Percentiles rank a stretch among this genome's conserved stretches.
Conservation (phyloP, 2,888 invertebrate species). For the Lepidocyrtinus sp. region DNA sequence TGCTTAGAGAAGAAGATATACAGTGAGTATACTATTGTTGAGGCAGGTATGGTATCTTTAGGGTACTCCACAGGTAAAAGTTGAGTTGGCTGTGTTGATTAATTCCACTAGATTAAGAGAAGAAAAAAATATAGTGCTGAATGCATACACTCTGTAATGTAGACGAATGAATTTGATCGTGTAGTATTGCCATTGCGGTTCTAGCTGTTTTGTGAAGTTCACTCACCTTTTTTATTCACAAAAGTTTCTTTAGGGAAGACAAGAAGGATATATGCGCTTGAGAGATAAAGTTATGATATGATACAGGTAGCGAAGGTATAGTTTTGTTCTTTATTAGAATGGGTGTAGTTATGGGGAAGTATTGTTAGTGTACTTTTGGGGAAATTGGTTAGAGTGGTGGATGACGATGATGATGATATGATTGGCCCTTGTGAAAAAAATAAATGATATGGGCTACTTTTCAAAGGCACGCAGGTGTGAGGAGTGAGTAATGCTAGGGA, state of each 20-base stretch:
- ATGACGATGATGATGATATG: not conserved
- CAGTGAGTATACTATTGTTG: constrained; percentile 9
- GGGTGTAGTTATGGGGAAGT: constrained; percentile 16
- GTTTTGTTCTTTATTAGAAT: constrained; percentile 7
- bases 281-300: no score
- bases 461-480: not conserved
- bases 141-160: not conserved
- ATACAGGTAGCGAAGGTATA: no score
- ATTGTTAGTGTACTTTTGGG: not conserved
- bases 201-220: constrained; percentile 27
- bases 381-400: not conserved
- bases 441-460: not conserved
- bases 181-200: not conserved
- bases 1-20: not conserved
- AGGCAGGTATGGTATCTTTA: constrained; percentile 29
- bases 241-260: not conserved
- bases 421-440: not conserved
- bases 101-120: constrained; percentile 25
- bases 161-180: not conserved
- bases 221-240: constrained; percentile 36
- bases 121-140: not conserved
- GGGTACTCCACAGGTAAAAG: constrained; percentile 7
- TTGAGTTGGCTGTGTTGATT: constrained; percentile 35
- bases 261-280: no score
- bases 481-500: not conserved